Conservation (phyloP, 2,888 invertebrate genomes). For the Invenusta paracnida region DNA sequence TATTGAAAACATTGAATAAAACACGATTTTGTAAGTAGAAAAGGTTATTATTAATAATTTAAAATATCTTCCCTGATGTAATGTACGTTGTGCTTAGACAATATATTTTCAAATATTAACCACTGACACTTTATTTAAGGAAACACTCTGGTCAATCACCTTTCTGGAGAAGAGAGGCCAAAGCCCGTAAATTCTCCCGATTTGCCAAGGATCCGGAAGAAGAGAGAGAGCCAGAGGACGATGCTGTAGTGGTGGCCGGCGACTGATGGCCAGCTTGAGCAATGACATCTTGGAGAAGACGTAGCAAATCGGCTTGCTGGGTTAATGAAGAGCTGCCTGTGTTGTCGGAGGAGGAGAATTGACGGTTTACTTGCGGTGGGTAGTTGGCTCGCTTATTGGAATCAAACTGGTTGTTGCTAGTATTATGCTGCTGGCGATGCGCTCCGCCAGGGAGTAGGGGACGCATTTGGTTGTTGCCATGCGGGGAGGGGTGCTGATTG, state of each 20-base stretch:
- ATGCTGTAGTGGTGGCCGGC: neutral
- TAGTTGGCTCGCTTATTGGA: neutral
- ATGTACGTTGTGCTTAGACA: no score
- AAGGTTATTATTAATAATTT: no score
- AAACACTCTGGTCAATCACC: no score
- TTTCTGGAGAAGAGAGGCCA: neutral
- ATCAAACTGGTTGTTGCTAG: neutral
- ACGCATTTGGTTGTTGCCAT: neutral
- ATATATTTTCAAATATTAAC: no score
- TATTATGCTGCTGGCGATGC: conserved; percentile 10
- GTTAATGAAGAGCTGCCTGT: neutral
- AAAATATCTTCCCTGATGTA: no score
- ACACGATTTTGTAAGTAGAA: no score
- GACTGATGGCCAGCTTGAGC: neutral
- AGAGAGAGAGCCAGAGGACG: neutral
- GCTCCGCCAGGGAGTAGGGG: neutral
- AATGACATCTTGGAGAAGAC: neutral
- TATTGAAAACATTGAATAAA: no score
- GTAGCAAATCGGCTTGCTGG: neutral
- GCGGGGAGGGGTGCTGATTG: neutral
- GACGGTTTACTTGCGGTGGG: no score
- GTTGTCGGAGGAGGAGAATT: neutral
- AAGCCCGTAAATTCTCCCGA: neutral
- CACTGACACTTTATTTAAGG: no score
- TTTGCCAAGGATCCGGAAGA: neutral